These are phyloP conservation scores for Clivina fossor DNA, from an alignment of 2,888 invertebrate species.

Conservation along the genomic window DNA sequence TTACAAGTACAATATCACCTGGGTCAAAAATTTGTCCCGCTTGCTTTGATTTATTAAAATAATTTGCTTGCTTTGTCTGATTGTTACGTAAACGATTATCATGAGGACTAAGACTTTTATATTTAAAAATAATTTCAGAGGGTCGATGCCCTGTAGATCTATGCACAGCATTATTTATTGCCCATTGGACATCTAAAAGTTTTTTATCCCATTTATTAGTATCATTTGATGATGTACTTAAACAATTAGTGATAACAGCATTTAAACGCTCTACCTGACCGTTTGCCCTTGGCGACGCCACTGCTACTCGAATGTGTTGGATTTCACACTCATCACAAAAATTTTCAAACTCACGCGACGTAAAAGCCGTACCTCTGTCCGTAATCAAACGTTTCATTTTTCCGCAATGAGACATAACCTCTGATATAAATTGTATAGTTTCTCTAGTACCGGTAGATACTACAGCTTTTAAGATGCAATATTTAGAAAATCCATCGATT, in stretches of 20 bases:
- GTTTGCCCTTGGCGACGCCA: neutral
- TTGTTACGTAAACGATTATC: neutral
- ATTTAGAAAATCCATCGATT: conserved; percentile 2
- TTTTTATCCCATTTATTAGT: neutral
- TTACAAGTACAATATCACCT: conserved; percentile 20
- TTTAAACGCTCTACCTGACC: neutral
- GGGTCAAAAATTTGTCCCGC: conserved; percentile 8
- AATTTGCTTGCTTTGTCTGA: neutral
- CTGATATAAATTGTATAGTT: too few species aligned
- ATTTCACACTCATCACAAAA: neutral
- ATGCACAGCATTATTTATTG: conserved; percentile 9
- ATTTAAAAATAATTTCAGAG: neutral
- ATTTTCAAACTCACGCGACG: neutral
- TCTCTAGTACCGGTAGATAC: neutral
- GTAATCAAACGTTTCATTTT: neutral
- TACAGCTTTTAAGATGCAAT: neutral
- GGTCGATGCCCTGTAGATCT: conserved; percentile 19
- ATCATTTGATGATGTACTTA: neutral
- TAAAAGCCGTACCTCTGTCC: neutral
- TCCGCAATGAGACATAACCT: too few species aligned
- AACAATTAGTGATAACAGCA: neutral
- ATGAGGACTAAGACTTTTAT: neutral
- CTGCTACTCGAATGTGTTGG: neutral
- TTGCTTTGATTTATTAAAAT: conserved; percentile 13
- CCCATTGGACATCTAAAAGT: neutral